phyloP scores from a whole-genome alignment of 2,797 vertebrate species.

The Coregonus sp. region DNA sequence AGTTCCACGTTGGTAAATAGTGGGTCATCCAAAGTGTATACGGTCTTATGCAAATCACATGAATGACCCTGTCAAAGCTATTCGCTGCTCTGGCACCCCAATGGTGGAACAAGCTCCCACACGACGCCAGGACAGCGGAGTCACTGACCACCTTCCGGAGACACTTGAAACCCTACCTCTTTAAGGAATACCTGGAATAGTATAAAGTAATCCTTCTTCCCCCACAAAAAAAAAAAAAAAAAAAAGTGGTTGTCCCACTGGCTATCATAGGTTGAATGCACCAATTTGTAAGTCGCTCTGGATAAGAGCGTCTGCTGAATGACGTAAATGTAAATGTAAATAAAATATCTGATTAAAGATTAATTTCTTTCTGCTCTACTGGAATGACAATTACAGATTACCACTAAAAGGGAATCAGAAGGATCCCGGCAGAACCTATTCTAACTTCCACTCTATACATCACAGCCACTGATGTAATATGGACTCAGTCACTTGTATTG shows the following conservation, averaged over 20 bases:
- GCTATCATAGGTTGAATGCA: no score
- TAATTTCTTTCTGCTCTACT: neutral
- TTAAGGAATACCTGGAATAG: no score
- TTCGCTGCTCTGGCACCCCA: no score
- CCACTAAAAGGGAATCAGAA: neutral
- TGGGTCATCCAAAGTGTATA: neutral
- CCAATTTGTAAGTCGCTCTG: no score
- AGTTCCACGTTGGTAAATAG: neutral
- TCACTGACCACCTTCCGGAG: no score
- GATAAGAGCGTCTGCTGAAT: no score
- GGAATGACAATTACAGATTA: conserved; percentile 6
- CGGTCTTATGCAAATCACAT: conserved; percentile 1
- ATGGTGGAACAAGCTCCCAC: no score
- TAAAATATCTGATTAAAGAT: conserved; percentile 1
- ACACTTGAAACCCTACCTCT: no score
- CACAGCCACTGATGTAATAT: conserved; percentile 8
- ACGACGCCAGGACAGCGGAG: no score
- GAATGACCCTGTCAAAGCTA: neutral
- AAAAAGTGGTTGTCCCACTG: no score
- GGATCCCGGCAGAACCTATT: neutral
- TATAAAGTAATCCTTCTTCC: no score
- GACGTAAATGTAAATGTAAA: neutral
- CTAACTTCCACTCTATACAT: conserved; percentile 16
- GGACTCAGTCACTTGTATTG: conserved; percentile 23
- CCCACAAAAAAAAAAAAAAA: no score